These are phyloP conservation scores for Cremastinae sp. DNA, from an alignment of 2,888 invertebrate species.

Conservation along the genomic window DNA sequence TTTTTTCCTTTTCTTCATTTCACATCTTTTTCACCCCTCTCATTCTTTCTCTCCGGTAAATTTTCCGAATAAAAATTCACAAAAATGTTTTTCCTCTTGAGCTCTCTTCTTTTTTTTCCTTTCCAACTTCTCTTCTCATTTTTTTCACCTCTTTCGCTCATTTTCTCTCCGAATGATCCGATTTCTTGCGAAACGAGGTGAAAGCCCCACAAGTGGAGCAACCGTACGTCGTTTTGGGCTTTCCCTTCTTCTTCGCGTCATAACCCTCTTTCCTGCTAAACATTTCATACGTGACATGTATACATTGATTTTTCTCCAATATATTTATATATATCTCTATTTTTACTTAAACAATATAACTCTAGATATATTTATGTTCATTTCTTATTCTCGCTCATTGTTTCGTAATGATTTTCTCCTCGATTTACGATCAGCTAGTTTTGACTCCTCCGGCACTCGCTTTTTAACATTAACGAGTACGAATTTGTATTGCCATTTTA, in stretches of 20 bases:
- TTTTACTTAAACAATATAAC: constrained; percentile 20
- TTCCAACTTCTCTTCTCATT: constrained; percentile 3
- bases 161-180: constrained; percentile 41
- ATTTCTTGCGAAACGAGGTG: constrained; percentile 55
- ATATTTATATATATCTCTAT: constrained; percentile 3
- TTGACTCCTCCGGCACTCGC: neutral
- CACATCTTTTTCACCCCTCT: too few relatives aligned
- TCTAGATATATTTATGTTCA: constrained; percentile 10
- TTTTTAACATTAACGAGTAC: constrained; percentile 8
- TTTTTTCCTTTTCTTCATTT: too few relatives aligned
- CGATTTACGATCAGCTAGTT: neutral
- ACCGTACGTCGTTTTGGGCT: constrained; percentile 49
- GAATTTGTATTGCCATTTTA: constrained; percentile 13
- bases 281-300: constrained; percentile 53
- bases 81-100: neutral
- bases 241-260: constrained; percentile 43
- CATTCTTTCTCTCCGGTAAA: too few relatives aligned
- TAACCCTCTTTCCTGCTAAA: constrained; percentile 59
- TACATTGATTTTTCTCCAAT: constrained; percentile 27
- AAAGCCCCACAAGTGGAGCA: constrained; percentile 60
- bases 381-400: neutral
- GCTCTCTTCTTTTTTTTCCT: constrained; percentile 8
- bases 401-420: neutral
- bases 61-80: too few relatives aligned
- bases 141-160: constrained; percentile 1